Conservation (phyloP, 2,797 vertebrate genomes). For the Numenius phaeopus region DNA sequence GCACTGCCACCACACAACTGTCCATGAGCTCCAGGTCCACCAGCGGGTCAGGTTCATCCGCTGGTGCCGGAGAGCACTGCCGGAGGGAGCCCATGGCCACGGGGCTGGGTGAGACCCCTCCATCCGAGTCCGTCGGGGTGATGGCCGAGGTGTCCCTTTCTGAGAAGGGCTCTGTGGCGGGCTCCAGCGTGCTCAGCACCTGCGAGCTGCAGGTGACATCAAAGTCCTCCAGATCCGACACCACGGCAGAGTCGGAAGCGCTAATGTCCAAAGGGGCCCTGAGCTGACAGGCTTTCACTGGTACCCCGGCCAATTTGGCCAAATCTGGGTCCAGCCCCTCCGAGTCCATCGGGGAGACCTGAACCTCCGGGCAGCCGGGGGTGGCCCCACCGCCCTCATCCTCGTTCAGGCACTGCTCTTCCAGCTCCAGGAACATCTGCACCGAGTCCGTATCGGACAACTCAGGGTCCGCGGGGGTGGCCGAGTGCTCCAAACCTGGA, state of each 20-base stretch:
- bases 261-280: constrained; percentile 44
- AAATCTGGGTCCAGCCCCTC: constrained; percentile 51
- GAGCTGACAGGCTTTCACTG: constrained; percentile 20
- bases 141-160: constrained; percentile 62
- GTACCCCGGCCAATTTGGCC: constrained; percentile 11
- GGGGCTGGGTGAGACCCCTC: constrained; percentile 68
- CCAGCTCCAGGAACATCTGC: constrained; percentile 85
- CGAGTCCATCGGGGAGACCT: constrained; percentile 22
- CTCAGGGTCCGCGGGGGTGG: constrained; percentile 39
- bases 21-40: neutral
- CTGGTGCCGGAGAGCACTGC: neutral
- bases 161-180: constrained; percentile 59
- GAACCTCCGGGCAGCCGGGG: constrained; percentile 42
- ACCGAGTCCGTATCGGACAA: constrained; percentile 83
- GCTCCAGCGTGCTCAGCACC: constrained; percentile 70
- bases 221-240: constrained; percentile 72
- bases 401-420: constrained; percentile 81
- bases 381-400: constrained; percentile 66
- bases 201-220: constrained; percentile 77
- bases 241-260: constrained; percentile 55
- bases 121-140: constrained; percentile 58
- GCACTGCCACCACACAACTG: neutral
- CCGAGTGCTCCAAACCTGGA: neutral
- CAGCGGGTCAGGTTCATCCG: neutral
- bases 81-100: neutral